phyloP scores from a whole-genome alignment of 2,888 invertebrate genomes.

The Rotaria sp. region DNA sequence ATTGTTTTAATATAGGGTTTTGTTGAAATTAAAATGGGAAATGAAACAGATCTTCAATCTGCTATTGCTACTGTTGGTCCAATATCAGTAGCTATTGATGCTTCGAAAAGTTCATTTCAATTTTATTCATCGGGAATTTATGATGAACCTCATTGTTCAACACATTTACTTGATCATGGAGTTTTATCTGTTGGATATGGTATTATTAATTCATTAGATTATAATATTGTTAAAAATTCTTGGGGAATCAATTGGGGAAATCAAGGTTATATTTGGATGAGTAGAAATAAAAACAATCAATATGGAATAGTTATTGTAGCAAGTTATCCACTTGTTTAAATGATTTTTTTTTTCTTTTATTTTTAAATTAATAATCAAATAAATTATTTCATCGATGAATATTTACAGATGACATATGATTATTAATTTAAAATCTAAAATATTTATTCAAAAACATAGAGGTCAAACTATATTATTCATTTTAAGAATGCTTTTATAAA shows the following conservation, averaged over 20 bases:
- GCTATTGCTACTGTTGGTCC: slow-evolving; percentile 30
- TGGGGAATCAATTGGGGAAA: slow-evolving; percentile 35
- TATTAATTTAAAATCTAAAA: too few relatives aligned
- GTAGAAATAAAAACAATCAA: too few relatives aligned
- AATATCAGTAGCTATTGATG: slow-evolving; percentile 37
- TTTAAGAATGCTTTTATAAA: not conserved
- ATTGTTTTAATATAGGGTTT: too few relatives aligned
- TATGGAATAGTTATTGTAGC: too few relatives aligned
- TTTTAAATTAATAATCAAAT: too few relatives aligned
- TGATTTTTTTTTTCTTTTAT: too few relatives aligned
- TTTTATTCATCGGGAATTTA: slow-evolving; percentile 35
- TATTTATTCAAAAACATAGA: too few relatives aligned
- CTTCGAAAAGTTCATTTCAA: slow-evolving; percentile 31
- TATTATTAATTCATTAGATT: not conserved
- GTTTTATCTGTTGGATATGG: slow-evolving; percentile 34
- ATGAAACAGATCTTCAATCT: slow-evolving; percentile 26
- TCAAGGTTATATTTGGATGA: slow-evolving; percentile 24
- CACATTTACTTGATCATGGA: slow-evolving; percentile 30
- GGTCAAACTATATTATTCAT: not conserved
- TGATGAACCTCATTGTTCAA: slow-evolving; percentile 26
- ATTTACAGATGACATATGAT: too few relatives aligned
- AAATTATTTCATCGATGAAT: too few relatives aligned
- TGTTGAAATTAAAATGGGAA: not conserved
- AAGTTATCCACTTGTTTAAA: too few relatives aligned
- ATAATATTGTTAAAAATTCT: slow-evolving; percentile 33